Evolutionary conservation across 1,140 invertebrate genomes (phyloP).

Genomic region (Lepidostoma basale): DNA sequence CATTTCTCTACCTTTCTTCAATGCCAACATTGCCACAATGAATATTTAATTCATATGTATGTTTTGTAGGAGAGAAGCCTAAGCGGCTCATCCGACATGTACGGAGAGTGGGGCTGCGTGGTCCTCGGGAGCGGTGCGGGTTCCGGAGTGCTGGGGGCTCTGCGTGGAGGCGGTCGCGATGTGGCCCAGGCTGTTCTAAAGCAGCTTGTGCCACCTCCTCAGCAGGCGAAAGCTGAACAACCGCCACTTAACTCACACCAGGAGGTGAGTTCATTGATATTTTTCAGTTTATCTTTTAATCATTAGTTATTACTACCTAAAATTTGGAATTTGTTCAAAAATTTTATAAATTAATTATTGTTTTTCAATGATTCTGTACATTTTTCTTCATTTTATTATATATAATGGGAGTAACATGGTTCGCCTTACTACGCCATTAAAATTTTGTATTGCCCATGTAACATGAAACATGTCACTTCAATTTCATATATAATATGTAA

Average conservation of each 20-base stretch:
- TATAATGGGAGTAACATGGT: too few species aligned
- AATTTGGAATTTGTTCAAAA: too few species aligned
- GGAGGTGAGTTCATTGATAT: constrained; percentile 75
- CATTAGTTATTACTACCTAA: too few species aligned
- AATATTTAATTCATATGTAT: neutral
- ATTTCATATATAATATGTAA: neutral
- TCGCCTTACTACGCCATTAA: too few species aligned
- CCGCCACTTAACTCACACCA: constrained; percentile 75
- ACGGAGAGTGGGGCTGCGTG: constrained; percentile 84
- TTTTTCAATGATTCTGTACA: too few species aligned
- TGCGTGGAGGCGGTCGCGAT: constrained; percentile 78
- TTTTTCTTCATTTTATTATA: too few species aligned
- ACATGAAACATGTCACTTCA: neutral
- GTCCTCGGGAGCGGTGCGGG: constrained; percentile 70
- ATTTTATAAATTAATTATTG: too few species aligned
- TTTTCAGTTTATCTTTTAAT: neutral
- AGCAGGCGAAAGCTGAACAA: constrained; percentile 74
- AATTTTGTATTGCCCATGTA: too few species aligned
- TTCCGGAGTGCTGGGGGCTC: constrained; percentile 87
- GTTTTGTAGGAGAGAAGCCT: constrained; percentile 55
- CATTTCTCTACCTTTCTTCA: neutral
- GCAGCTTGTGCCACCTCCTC: constrained; percentile 78
- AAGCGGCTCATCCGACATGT: constrained; percentile 68
- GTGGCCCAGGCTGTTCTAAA: constrained; percentile 84
- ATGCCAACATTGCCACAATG: neutral